These are phyloP conservation scores for Indri indri DNA, from an alignment of 2,113 vertebrate genomes.

Conservation along the genomic window DNA sequence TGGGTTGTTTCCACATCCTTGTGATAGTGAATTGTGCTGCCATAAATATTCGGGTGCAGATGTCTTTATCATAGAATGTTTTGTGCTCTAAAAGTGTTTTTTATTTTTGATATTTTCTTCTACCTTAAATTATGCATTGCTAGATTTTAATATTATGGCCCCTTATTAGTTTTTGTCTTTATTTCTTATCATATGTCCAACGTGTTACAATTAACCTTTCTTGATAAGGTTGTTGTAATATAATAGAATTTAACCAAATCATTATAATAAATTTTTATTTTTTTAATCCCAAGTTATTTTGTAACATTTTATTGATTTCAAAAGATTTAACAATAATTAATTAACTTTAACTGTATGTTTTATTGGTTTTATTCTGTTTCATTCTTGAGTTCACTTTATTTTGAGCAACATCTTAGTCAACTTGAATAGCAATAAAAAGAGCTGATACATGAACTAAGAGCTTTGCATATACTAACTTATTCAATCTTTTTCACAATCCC, in stretches of 20 bases:
- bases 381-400: background rate
- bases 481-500: background rate
- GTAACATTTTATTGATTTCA: background rate
- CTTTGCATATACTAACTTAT: background rate
- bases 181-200: background rate
- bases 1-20: too few species aligned
- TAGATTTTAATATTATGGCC: background rate
- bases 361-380: background rate
- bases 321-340: background rate
- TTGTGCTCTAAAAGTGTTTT: too few species aligned
- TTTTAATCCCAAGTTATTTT: background rate
- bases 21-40: too few species aligned
- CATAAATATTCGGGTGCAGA: too few species aligned
- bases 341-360: background rate
- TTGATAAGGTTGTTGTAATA: background rate
- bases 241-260: background rate
- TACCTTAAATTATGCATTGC: background rate
- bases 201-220: background rate
- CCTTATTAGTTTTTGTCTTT: background rate
- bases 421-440: background rate
- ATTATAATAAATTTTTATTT: background rate
- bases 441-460: background rate
- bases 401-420: background rate
- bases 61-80: too few species aligned
- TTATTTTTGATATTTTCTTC: background rate